A percentile compares a stretch with the other conserved stretches of the same genome.
phyloP scores from a whole-genome alignment of 2,113 vertebrate genomes.

The Canis aureus region DNA sequence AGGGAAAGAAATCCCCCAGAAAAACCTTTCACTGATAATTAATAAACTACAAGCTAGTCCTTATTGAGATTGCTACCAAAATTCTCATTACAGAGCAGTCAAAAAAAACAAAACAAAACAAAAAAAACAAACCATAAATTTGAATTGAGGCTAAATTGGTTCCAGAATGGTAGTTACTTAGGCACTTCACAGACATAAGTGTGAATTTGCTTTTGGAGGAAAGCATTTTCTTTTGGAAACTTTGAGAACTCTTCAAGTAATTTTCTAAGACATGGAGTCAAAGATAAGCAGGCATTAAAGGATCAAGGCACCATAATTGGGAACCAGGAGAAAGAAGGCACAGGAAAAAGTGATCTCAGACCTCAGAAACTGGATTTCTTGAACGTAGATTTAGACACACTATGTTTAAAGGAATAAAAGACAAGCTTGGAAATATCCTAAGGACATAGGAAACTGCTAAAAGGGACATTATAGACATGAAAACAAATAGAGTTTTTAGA shows the following conservation, averaged over 20 bases:
- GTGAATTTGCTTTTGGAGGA: conserved; percentile 35
- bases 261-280: not conserved
- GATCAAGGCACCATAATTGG: not conserved
- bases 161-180: not conserved
- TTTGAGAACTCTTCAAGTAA: not conserved
- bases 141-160: not conserved
- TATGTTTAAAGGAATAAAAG: conserved; percentile 48
- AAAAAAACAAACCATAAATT: no score
- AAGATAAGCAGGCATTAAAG: conserved; percentile 19
- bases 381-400: not conserved
- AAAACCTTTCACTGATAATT: conserved; percentile 1
- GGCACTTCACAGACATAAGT: not conserved
- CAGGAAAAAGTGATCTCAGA: not conserved
- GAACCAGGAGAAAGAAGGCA: not conserved
- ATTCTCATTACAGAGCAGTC: not conserved
- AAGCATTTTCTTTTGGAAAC: not conserved
- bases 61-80: not conserved
- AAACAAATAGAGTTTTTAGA: not conserved
- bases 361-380: not conserved
- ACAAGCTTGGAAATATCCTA: not conserved
- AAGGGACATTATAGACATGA: not conserved
- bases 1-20: not conserved
- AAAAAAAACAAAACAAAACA: not conserved
- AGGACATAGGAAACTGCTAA: not conserved
- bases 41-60: not conserved